phyloP scores from a whole-genome alignment of 1,140 invertebrate species.

The Plectrocnemia conspersa region DNA sequence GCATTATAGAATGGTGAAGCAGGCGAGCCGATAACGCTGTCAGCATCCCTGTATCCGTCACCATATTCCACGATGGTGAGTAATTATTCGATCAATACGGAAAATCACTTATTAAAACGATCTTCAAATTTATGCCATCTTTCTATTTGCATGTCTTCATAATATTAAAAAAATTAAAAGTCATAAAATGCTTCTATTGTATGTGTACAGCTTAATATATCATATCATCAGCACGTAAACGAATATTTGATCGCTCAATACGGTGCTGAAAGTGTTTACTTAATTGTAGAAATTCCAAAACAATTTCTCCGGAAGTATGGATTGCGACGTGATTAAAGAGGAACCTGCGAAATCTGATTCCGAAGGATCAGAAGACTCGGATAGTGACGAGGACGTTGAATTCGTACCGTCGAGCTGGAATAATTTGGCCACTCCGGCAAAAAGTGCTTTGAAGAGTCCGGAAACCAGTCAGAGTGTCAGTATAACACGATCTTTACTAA shows the following conservation, averaged over 20 bases:
- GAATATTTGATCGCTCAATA: too few relatives aligned
- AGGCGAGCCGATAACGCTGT: conserved; percentile 22
- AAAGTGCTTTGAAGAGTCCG: conserved; percentile 54
- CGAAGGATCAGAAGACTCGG: conserved; percentile 37
- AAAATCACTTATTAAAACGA: too few relatives aligned
- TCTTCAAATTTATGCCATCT: too few relatives aligned
- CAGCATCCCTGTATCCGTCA: conserved; percentile 11
- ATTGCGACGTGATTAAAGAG: conserved; percentile 27
- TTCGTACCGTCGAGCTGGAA: conserved; percentile 60
- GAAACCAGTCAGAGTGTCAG: conserved; percentile 41
- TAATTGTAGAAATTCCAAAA: too few relatives aligned
- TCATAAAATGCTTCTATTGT: too few relatives aligned
- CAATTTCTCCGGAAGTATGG: neutral
- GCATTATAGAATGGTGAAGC: conserved; percentile 29
- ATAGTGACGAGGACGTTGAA: conserved; percentile 55
- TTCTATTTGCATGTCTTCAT: too few relatives aligned
- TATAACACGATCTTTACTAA: neutral
- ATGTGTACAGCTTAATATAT: too few relatives aligned
- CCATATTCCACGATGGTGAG: neutral
- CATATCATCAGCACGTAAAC: too few relatives aligned
- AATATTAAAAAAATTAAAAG: too few relatives aligned
- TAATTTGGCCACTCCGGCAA: conserved; percentile 52
- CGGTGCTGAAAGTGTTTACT: too few relatives aligned
- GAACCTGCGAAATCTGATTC: conserved; percentile 38
- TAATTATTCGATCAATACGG: too few relatives aligned